A percentile compares a stretch with the other conserved stretches of the same genome.
phyloP scores from a whole-genome alignment of 2,888 invertebrate species.

The Byasa hedistus region DNA sequence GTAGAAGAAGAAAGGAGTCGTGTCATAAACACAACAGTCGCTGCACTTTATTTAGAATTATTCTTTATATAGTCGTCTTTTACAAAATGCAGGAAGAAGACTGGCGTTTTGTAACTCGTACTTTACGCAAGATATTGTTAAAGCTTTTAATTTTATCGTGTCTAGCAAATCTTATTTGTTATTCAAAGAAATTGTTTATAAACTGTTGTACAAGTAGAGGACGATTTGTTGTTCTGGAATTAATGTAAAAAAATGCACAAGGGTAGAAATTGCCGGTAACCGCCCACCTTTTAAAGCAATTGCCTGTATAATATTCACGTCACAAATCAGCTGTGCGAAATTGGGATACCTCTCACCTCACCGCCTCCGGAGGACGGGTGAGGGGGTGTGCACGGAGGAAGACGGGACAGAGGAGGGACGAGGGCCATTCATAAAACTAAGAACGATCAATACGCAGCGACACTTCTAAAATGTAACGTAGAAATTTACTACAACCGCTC shows the following conservation, averaged over 20 bases:
- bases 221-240: background rate
- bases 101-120: no score
- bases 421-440: conserved; percentile 74
- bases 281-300: conserved; percentile 44
- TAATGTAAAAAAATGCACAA: background rate
- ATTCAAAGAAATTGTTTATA: no score
- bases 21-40: no score
- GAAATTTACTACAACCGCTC: conserved; percentile 6
- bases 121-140: no score
- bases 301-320: conserved; percentile 49
- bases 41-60: no score
- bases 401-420: conserved; percentile 38
- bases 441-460: conserved; percentile 64
- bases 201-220: no score
- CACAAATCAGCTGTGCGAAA: conserved; percentile 57
- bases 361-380: conserved; percentile 24
- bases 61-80: no score
- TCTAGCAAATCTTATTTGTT: no score
- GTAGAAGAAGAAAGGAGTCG: no score
- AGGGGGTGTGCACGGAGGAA: conserved; percentile 32
- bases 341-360: conserved; percentile 41
- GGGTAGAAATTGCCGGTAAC: conserved; percentile 25
- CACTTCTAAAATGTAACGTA: conserved; percentile 33
- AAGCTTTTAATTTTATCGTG: no score
- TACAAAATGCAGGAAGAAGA: no score